Evolutionary conservation across 2,113 vertebrate species (phyloP).

Genomic region (Cryptomyrus ogoouensis): DNA sequence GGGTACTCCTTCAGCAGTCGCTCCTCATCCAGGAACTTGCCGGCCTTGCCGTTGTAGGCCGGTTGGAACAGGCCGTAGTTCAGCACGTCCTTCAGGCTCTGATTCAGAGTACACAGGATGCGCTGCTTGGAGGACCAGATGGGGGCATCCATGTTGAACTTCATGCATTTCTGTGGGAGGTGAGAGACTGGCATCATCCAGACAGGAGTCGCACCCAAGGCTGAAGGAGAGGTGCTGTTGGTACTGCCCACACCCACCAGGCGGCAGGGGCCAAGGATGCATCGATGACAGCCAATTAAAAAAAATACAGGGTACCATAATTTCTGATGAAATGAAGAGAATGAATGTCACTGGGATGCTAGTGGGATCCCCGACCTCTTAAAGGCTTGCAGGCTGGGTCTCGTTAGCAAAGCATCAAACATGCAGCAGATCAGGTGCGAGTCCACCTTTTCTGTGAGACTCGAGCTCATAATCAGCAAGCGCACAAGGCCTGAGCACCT

Average conservation of each 20-base stretch:
- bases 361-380: background rate
- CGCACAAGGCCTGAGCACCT: background rate
- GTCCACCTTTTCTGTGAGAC: background rate
- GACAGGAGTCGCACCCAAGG: background rate
- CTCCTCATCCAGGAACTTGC: slow-evolving; percentile 96
- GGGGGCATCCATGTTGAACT: slow-evolving; percentile 83
- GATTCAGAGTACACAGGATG: slow-evolving; percentile 88
- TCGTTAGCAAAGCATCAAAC: background rate
- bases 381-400: background rate
- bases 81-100: slow-evolving; percentile 93
- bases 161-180: slow-evolving; percentile 80
- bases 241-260: background rate
- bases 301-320: background rate
- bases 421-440: background rate
- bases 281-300: background rate
- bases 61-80: slow-evolving; percentile 98
- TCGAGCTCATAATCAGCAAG: background rate
- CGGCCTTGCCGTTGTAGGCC: slow-evolving; percentile 86
- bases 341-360: background rate
- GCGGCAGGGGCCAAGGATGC: background rate
- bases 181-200: background rate
- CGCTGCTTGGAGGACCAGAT: slow-evolving; percentile 95
- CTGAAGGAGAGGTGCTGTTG: background rate
- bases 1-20: slow-evolving; percentile 87
- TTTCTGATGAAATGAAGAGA: background rate